Evolutionary conservation across 2,113 vertebrate species (phyloP), one percentile per base, ranked within the genome.

Genomic region (Sylvia atricapilla): DNA sequence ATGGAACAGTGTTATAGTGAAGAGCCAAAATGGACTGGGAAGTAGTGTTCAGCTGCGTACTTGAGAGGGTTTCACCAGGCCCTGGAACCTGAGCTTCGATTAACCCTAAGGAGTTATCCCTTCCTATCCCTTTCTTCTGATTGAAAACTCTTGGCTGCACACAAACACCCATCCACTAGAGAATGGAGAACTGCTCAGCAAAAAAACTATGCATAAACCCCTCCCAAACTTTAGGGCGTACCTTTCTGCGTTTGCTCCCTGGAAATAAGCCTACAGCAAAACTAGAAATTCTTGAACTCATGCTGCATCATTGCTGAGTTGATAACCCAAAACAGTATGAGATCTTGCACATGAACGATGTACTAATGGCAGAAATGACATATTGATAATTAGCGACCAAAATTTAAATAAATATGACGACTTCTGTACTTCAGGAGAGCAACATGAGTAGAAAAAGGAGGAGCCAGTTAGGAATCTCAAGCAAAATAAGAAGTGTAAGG

Each of bases 41-140:
- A 66, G 15, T 3, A 6, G 7, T 1, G 0, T 10, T 75, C 44
- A 46, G 41, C 21, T 0, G 1, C 59, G 21, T 1, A 14, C 35
- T 28, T 12, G 2, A 22, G 18, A 30, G 3, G 16, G 8, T 23
- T 83, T 72, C 41, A 60, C 24, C 41, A 69, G 23, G 25, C 31
- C 35, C 12, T 53, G 49, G 19, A 68, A 24, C 14, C 7, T 18
- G 23, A 68, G 20, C 15, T 47, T 46, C 15, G 43, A 46, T 8
- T 22, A 70, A 46, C 20, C 33, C 44, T 21, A 30, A 49, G 41
- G 9, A n/a, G 14, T 58, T 35, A 15, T 10, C 27, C 59, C 7
- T 22, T 41, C 22, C 16, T 55, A 13, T 28, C 33, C 13, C 25
- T 39, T 63, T 37, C 52, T 20, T 70, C 17, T 8, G 11, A 31